Evolutionary conservation across 2,113 vertebrate genomes (phyloP).

Genomic region (Drymodes brunneopygia): DNA sequence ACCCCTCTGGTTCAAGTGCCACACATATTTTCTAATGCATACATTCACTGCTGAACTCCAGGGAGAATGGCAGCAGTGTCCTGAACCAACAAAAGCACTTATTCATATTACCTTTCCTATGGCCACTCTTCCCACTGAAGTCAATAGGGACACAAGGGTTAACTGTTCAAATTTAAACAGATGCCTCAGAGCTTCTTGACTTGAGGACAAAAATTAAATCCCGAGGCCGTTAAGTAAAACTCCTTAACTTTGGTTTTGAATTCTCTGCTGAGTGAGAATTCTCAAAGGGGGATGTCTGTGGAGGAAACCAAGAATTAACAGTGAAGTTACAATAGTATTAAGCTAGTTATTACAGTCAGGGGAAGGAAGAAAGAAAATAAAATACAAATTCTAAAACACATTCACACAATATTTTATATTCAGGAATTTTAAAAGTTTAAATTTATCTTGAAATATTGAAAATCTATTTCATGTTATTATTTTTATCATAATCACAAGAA

Average conservation of each 20-base stretch:
- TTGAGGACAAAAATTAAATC: slow-evolving; percentile 8
- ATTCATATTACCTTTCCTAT: slow-evolving; percentile 47
- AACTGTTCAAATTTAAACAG: slow-evolving; percentile 41
- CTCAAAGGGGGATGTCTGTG: not conserved
- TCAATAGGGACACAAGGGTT: slow-evolving; percentile 7
- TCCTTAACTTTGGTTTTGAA: not conserved
- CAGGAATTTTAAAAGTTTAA: not conserved
- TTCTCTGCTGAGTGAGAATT: not conserved
- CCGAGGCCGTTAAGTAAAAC: not conserved
- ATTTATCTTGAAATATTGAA: not conserved
- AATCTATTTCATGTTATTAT: not conserved
- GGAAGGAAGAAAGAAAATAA: not conserved
- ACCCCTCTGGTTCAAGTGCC: slow-evolving; percentile 11
- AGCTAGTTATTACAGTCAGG: not conserved
- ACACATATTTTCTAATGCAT: slow-evolving; percentile 22
- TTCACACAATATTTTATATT: not conserved
- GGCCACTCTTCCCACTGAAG: not conserved
- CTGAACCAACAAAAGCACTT: slow-evolving; percentile 55
- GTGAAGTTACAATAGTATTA: not conserved
- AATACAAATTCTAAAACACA: not conserved
- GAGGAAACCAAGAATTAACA: not conserved
- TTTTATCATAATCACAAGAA: not conserved
- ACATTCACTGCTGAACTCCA: not conserved
- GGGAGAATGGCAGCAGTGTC: slow-evolving; percentile 51
- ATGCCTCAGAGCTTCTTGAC: not conserved